These are phyloP conservation scores for Plebejus argus DNA, from an alignment of 2,888 invertebrate species.

Conservation along the genomic window DNA sequence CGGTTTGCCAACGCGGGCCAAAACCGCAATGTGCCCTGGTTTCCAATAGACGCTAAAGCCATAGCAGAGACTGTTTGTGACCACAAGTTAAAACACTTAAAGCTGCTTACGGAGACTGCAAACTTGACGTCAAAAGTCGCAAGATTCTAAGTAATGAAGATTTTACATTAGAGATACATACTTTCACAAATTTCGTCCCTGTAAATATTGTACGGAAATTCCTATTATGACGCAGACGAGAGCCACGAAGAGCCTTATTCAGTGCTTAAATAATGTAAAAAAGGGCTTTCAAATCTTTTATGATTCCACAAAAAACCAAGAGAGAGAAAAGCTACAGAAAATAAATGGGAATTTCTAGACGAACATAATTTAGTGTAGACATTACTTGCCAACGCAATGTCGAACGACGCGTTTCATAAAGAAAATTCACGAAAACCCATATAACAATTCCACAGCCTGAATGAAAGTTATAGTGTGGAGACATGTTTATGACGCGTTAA, in stretches of 20 bases:
- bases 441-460: constrained; percentile 2
- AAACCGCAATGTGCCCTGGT: constrained; percentile 15
- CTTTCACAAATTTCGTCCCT: neutral
- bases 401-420: neutral
- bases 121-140: neutral
- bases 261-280: neutral
- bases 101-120: neutral
- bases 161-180: neutral
- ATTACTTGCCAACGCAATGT: neutral
- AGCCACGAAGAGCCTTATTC: neutral
- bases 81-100: constrained; percentile 8
- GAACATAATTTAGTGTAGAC: constrained; percentile 10
- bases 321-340: neutral
- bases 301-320: neutral
- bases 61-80: constrained; percentile 12
- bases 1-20: neutral
- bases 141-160: neutral
- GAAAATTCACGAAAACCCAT: neutral
- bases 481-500: constrained; percentile 28
- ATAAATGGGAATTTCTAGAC: neutral
- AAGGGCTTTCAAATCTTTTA: constrained; percentile 6
- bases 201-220: neutral
- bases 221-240: neutral
- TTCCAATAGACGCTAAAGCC: constrained; percentile 21
- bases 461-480: constrained; percentile 10